Evolutionary conservation across 2,797 vertebrate species (phyloP), one percentile per base, ranked within the genome.

Genomic region (Poeciliopsis presidionis): DNA sequence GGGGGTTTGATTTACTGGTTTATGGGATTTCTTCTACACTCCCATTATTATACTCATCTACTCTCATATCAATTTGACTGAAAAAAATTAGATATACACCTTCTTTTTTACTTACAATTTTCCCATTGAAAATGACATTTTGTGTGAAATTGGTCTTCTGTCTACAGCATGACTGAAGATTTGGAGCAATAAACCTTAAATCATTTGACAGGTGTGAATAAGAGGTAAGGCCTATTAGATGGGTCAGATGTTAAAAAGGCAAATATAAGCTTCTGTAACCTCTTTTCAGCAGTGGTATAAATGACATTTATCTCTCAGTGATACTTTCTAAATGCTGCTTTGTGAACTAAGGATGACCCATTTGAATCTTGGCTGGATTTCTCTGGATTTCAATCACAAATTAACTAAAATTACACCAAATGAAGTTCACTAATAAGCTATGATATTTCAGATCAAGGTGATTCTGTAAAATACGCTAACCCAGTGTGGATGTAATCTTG

Each of bases 11-110:
- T 84, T 90, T 79, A 87, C 69, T 80, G 80, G 67, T 90, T 89
- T 86, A 77, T 87, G 85, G 73, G 86, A 72, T 81, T 88, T 90
- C 83, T 87, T 92, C 76, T 57, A 80, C 82, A 72, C 80, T 79
- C 83, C 83, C 75, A 63, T 76, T 80, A 74, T 59, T 46, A 59
- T 78, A 80, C 71, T 87, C 79, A 6, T 45, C 39, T 89, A 82
- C 49, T 84, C 79, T 25, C 63, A 39, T 87, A 80, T 81, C 76
- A 81, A 81, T 75, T 82, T 88, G 74, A 43, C 45, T 78, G 25
- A 82, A 84, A 83, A 53, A 41, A 41, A 84, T 84, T 81, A 78
- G 78, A 75, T 45, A 51, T 77, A 77, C 11, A 82, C 41, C 11
- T 86, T 85, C 84, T 87, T 70, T 70, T 77, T 73, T 13, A 72